Percentiles rank a stretch among this genome's conserved stretches.
Conservation (phyloP, 2,113 vertebrate genomes). For the Apeltes quadracus region DNA sequence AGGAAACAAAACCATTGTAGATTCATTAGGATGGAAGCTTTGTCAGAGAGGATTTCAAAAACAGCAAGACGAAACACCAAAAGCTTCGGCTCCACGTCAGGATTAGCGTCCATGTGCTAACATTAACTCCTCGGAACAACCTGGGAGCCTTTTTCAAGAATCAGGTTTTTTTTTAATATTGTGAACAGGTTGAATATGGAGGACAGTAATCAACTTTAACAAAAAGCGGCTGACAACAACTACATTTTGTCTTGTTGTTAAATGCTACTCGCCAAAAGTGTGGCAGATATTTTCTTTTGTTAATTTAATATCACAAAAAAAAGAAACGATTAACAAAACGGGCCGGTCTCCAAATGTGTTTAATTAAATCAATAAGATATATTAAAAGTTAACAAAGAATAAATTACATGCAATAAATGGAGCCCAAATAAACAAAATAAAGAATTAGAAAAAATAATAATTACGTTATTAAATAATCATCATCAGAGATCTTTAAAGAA, state of each 20-base stretch:
- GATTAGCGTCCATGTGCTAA: not conserved
- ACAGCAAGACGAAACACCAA: conserved; percentile 12
- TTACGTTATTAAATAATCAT: too few species aligned
- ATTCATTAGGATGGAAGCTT: conserved; percentile 68
- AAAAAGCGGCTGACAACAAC: not conserved
- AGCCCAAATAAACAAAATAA: too few species aligned
- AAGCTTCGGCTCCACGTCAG: not conserved
- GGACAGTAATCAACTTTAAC: not conserved
- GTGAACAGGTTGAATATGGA: not conserved
- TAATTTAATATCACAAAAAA: not conserved
- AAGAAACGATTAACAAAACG: not conserved
- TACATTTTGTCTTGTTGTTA: not conserved
- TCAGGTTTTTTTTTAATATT: not conserved
- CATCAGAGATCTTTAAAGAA: too few species aligned
- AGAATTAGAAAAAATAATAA: too few species aligned
- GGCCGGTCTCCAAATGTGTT: too few species aligned
- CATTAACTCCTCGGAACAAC: not conserved
- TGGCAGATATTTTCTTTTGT: not conserved
- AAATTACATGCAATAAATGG: too few species aligned
- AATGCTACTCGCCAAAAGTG: not conserved
- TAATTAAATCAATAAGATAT: too few species aligned
- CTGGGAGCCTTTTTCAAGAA: too few species aligned
- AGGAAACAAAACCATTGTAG: conserved; percentile 79
- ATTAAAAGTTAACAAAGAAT: too few species aligned
- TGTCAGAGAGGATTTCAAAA: conserved; percentile 26